Evolutionary conservation across 2,113 vertebrate genomes (phyloP), one percentile per base, ranked within the genome.

Genomic region (Microtus ochrogaster): DNA sequence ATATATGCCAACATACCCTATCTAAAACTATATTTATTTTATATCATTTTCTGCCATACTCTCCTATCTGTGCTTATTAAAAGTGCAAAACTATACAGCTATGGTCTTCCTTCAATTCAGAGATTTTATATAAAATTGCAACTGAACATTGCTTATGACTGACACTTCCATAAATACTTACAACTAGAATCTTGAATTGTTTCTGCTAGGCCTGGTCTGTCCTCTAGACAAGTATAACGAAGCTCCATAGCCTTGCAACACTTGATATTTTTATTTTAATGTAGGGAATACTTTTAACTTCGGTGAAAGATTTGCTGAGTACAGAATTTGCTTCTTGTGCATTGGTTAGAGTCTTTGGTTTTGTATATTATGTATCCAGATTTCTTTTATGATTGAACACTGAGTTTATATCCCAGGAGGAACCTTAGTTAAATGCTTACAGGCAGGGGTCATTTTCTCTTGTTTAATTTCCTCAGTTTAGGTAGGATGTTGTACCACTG

Each of bases 401-500:
- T 72, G 58, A 94, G 90, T 91, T 86, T n/a, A 91, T 97, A 90
- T 85, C 79, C 91, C 95, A 96, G 88, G 95, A 97, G 91, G 91
- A 91, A 89, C 85, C 97, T 97, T 82, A 84, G 68, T 73, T 93
- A 96, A 96, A 91, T 94, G 97, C 95, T 66, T 90, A 68, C 92
- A 91, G 44, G 66, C 30, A 10, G 1, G 13, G 16, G 4, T 26
- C 81, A 55, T 96, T 36, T 87, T 89, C 55, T 66, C 90, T 58
- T 73, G 74, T 66, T 96, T 96, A 93, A 95, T 92, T 77, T 95
- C 90, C 93, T 96, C 94, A 95, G 73, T 96, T 98, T 92, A 97
- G 94, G 97, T 97, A 97, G 92, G 97, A 97, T 72, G 65, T 84
- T 92, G 28, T 55, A 61, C 6, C 97, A 98, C 92, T 94, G 96